Percentiles rank a stretch among this genome's conserved stretches.
These are phyloP conservation scores for Macrosteles quadrilineatus DNA, from an alignment of 1,140 invertebrate species.

Conservation along the genomic window DNA sequence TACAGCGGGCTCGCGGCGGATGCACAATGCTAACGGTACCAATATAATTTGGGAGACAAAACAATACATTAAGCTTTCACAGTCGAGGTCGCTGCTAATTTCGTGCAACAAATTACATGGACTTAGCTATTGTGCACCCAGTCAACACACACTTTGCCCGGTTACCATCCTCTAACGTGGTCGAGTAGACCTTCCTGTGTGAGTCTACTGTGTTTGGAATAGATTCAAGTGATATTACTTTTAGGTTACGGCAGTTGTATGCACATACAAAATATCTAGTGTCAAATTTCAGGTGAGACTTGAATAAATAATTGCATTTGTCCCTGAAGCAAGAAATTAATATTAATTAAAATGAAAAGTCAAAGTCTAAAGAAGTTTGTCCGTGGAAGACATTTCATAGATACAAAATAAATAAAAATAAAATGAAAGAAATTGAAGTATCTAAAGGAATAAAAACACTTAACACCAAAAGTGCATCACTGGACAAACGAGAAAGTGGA, in stretches of 20 bases:
- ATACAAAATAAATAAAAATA: too few species aligned
- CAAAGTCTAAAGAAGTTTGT: too few species aligned
- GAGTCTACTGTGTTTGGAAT: too few species aligned
- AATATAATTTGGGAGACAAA: conserved; percentile 20
- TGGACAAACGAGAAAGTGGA: background rate
- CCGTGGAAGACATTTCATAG: too few species aligned
- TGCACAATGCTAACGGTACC: conserved; percentile 29
- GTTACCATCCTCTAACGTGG: background rate
- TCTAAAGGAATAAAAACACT: background rate
- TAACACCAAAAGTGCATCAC: background rate
- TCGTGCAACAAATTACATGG: conserved; percentile 29
- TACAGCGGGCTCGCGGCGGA: conserved; percentile 11
- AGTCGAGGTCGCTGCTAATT: conserved; percentile 31
- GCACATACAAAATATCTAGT: too few species aligned
- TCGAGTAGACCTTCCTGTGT: background rate
- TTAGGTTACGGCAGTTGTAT: too few species aligned
- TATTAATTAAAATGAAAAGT: too few species aligned
- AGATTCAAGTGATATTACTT: too few species aligned
- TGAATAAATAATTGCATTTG: too few species aligned
- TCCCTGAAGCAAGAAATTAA: too few species aligned
- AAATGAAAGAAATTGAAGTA: too few species aligned
- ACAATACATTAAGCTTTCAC: conserved; percentile 32
- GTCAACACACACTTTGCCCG: background rate
- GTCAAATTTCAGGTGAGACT: too few species aligned
- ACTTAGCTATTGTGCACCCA: conserved; percentile 29